Evolutionary conservation across 2,113 vertebrate species (phyloP).

Genomic region (Leucoraja erinaceus): DNA sequence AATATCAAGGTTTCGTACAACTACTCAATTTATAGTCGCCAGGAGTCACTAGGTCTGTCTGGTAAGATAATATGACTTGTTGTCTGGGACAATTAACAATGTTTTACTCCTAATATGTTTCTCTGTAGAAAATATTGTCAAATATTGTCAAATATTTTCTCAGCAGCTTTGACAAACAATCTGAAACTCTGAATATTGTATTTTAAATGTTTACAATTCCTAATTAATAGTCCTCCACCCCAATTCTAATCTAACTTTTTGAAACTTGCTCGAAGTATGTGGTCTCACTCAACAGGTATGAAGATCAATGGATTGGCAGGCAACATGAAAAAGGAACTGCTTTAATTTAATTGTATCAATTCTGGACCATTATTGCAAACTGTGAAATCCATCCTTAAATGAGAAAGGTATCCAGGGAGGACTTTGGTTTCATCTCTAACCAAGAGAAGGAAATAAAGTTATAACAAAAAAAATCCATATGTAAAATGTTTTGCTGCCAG

Average conservation of each 20-base stretch:
- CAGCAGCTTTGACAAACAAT: not conserved
- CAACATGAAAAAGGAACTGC: too few relatives aligned
- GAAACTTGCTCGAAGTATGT: not conserved
- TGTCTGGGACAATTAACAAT: not conserved
- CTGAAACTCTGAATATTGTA: not conserved
- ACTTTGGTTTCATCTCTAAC: too few relatives aligned
- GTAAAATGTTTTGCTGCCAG: not conserved
- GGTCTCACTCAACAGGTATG: not conserved
- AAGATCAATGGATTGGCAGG: not conserved
- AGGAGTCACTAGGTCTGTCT: not conserved
- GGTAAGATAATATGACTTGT: not conserved
- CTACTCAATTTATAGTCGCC: not conserved
- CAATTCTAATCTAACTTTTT: not conserved
- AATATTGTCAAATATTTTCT: not conserved
- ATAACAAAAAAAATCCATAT: not conserved
- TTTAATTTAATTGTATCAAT: not conserved
- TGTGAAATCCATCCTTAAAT: not conserved
- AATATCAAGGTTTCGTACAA: slow-evolving; percentile 11
- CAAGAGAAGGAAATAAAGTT: not conserved
- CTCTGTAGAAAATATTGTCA: too few relatives aligned
- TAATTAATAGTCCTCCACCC: not conserved
- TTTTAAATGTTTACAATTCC: not conserved
- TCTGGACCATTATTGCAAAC: not conserved
- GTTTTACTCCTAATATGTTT: not conserved
- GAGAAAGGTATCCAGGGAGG: not conserved